phyloP scores from a whole-genome alignment of 2,797 vertebrate species.

The Hapalemur alaotrensis region DNA sequence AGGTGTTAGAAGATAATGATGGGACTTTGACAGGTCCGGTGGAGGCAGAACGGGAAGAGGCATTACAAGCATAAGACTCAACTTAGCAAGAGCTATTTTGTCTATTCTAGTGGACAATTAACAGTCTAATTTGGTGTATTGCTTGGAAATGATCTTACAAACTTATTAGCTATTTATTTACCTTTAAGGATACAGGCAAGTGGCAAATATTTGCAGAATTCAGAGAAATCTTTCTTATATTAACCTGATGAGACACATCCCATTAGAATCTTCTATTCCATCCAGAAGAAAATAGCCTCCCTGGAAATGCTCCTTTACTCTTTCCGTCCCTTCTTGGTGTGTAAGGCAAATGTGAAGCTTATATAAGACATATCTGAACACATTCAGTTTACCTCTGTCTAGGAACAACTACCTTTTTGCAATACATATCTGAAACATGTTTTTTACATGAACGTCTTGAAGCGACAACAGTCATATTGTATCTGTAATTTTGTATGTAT shows the following conservation, averaged over 20 bases:
- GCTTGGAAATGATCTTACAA: neutral
- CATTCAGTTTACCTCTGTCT: neutral
- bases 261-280: neutral
- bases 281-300: neutral
- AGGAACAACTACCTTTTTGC: neutral
- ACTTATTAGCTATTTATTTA: neutral
- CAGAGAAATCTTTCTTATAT: neutral
- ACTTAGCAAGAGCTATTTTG: neutral
- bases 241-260: neutral
- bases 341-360: neutral
- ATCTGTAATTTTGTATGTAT: neutral
- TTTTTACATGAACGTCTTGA: neutral
- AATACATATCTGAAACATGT: neutral
- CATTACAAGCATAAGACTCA: neutral
- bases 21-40: neutral
- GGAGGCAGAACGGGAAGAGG: neutral
- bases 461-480: neutral
- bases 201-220: neutral
- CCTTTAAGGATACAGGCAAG: neutral
- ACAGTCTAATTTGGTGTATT: neutral
- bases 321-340: neutral
- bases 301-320: neutral
- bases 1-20: neutral
- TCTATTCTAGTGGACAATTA: neutral
- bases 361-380: neutral